Base-by-base conservation (phyloP, 2,113 vertebrate species). In the Eonycteris spelaea region DNA sequence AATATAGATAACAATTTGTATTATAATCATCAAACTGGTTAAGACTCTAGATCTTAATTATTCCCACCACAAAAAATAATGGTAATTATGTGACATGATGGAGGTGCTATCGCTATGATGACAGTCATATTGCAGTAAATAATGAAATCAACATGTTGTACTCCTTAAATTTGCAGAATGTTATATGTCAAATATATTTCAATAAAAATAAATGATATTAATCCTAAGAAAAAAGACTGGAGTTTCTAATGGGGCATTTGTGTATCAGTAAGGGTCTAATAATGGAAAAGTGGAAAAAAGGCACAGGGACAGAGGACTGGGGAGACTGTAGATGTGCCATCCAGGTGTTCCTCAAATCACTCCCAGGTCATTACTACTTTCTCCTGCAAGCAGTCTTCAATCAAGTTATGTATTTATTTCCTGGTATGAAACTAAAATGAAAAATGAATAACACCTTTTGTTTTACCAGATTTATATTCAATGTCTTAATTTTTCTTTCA, bases 361-460 rank as follows among this genome's bases (percentile, higher is more conserved):
- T 57, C 26, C 22, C 68, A 33, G 35, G 26, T 26, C 30, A 30
- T 77, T 51, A 24, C 33, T 7, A 33, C 33, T 65, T 86, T 94
- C 43, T 86, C 40, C 33, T n/a, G 33, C 22, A 48, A 51, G 48
- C 48, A 38, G 51, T 67, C 59, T 83, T 90, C 70, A 63, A 15
- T 92, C 40, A 78, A 89, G 55, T 53, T 92, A 28, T 61, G 35
- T 40, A 82, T 28, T 53, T 68, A 67, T 94, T 91, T 89, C 65
- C 48, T 79, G 59, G 16, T 59, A 16, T 86, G 51, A 65, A 86
- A 86, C 14, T 53, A 63, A 90, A 75, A 48, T 65, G 61, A 67
- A 94, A 90, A 82, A 73, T 63, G 68, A 86, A 38, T 45, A 89
- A 55, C 45, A 92, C 57, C 7, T 96, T 83, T 88, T 84, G 48